Evolutionary conservation across 2,113 vertebrate species (phyloP).

Genomic region (Perca schrenkii): DNA sequence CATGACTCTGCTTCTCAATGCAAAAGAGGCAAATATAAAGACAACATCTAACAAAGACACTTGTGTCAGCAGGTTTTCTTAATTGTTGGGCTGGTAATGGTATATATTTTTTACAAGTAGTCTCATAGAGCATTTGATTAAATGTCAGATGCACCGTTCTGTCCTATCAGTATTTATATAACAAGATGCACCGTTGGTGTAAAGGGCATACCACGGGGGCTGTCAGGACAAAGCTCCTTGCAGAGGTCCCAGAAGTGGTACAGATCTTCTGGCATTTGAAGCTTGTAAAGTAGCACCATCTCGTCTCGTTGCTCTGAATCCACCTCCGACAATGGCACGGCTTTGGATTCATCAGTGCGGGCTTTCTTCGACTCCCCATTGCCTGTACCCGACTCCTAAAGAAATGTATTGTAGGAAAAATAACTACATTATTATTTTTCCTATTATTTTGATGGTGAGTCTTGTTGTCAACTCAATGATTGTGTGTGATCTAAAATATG

Average conservation of each 20-base stretch:
- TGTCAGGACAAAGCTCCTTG: slow-evolving; percentile 86
- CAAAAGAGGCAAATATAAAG: background rate
- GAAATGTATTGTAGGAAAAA: background rate
- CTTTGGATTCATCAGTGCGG: slow-evolving; percentile 60
- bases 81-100: background rate
- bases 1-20: background rate
- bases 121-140: background rate
- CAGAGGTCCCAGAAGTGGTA: slow-evolving; percentile 97
- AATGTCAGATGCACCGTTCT: slow-evolving; percentile 10
- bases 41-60: background rate
- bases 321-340: slow-evolving; percentile 22
- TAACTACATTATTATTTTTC: background rate
- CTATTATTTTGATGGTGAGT: background rate
- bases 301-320: slow-evolving; percentile 84
- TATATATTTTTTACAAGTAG: background rate
- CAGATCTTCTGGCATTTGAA: slow-evolving; percentile 93
- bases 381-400: slow-evolving; percentile 50
- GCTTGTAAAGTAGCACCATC: slow-evolving; percentile 85
- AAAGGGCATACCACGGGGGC: slow-evolving; percentile 86
- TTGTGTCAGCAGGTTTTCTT: background rate
- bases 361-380: slow-evolving; percentile 85
- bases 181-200: background rate
- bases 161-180: background rate
- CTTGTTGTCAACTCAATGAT: background rate
- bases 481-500: too few relatives aligned